A percentile compares a stretch with the other conserved stretches of the same genome.
Evolutionary conservation across 2,888 invertebrate genomes (phyloP).

Genomic region (Ferrisia virgata): DNA sequence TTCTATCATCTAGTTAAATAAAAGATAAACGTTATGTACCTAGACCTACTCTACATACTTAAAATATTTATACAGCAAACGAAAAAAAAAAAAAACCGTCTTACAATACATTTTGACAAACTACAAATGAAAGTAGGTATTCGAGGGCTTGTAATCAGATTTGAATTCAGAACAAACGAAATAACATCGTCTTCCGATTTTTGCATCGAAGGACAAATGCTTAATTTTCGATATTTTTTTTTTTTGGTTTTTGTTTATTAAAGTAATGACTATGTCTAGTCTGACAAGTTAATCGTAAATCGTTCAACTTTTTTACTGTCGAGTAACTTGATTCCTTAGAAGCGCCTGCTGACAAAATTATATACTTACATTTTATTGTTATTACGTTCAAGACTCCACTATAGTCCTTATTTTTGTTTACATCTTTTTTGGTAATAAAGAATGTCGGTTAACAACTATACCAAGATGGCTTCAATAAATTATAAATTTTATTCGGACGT

Average conservation of each 20-base stretch:
- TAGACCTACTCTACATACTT: no score
- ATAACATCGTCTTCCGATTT: background rate
- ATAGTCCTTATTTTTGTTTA: background rate
- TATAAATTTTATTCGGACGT: slow-evolving; percentile 8
- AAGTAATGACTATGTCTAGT: slow-evolving; percentile 2
- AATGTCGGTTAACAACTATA: slow-evolving; percentile 12
- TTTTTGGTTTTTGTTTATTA: no score
- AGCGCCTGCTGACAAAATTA: slow-evolving; percentile 10
- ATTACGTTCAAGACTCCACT: background rate
- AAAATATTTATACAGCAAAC: background rate
- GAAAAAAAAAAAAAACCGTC: background rate
- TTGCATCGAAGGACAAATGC: no score
- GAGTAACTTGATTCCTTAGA: background rate
- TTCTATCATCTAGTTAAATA: slow-evolving; percentile 25
- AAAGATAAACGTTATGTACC: background rate
- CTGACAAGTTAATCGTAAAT: background rate
- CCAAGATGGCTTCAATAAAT: background rate
- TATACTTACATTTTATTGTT: slow-evolving; percentile 17
- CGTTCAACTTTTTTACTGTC: background rate
- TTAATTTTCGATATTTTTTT: no score
- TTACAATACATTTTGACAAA: background rate
- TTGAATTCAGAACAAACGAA: background rate
- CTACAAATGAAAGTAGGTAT: no score
- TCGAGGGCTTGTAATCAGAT: no score
- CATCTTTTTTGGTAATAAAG: background rate